phyloP scores from a whole-genome alignment of 2,113 vertebrate species.

The Hyaena hyaena region DNA sequence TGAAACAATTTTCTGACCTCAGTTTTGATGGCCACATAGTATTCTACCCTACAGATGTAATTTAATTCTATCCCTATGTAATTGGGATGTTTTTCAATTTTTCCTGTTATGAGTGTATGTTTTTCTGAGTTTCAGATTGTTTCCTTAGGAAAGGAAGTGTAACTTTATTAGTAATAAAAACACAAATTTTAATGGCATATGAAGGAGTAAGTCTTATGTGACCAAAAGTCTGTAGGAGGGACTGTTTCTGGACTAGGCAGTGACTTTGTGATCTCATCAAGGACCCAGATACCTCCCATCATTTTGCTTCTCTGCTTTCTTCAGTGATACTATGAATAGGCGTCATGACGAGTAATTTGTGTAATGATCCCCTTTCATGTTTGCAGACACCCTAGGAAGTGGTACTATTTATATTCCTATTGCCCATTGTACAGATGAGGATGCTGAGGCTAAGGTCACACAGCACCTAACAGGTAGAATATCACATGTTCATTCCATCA shows the following conservation, averaged over 20 bases:
- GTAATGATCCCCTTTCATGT: background rate
- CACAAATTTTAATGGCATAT: background rate
- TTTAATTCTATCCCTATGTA: background rate
- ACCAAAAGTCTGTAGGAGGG: background rate
- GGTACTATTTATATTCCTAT: background rate
- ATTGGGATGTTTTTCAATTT: background rate
- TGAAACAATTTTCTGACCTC: constrained; percentile 9
- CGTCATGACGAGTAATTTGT: background rate
- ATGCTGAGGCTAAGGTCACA: background rate
- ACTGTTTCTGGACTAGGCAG: background rate
- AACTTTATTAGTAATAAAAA: background rate
- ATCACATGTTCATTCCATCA: background rate
- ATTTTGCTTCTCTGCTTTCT: background rate
- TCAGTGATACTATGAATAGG: background rate
- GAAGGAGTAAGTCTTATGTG: background rate
- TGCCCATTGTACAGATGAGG: background rate
- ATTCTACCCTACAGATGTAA: background rate
- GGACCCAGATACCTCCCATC: background rate
- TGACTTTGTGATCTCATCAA: background rate
- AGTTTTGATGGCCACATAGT: background rate
- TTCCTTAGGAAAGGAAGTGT: background rate
- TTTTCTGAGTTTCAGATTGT: background rate
- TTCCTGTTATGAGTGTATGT: background rate
- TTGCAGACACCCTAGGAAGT: background rate
- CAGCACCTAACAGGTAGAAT: background rate